phyloP scores from a whole-genome alignment of 2,797 vertebrate genomes.

The Kryptolebias ocellatus region DNA sequence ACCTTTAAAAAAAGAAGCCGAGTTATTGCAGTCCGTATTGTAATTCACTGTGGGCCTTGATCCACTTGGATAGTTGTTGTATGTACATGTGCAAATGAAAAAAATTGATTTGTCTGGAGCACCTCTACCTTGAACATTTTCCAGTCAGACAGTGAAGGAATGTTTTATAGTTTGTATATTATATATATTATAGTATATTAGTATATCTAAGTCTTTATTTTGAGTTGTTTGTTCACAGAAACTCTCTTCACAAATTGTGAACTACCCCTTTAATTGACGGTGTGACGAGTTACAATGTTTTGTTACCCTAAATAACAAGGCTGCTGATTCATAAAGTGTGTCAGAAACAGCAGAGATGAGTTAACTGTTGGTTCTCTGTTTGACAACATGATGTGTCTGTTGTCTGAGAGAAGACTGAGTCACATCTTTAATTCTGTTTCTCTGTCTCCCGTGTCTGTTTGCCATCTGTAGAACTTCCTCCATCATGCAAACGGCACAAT shows the following conservation, averaged over 20 bases:
- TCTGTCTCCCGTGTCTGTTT: constrained; percentile 5
- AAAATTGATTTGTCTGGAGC: too few relatives aligned
- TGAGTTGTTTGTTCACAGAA: too few relatives aligned
- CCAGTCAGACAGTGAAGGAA: too few relatives aligned
- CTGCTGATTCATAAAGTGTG: not conserved
- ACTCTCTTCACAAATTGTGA: too few relatives aligned
- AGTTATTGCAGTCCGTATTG: constrained; percentile 27
- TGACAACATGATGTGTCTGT: constrained; percentile 25
- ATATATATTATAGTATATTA: too few relatives aligned
- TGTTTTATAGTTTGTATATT: too few relatives aligned
- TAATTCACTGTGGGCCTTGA: constrained; percentile 39
- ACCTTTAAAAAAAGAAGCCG: constrained; percentile 3
- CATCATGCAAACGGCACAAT: constrained; percentile 1
- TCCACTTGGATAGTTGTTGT: constrained; percentile 37
- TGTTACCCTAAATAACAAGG: constrained; percentile 19
- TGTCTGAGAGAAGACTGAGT: constrained; percentile 28
- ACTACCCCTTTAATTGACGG: not conserved
- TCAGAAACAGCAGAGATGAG: constrained; percentile 40
- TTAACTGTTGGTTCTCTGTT: constrained; percentile 19
- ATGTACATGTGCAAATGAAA: constrained; percentile 1
- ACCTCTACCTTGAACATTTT: too few relatives aligned
- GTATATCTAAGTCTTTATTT: too few relatives aligned
- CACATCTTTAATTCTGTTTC: constrained; percentile 10
- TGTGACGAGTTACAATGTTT: constrained; percentile 13
- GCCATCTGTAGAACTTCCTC: constrained; percentile 24